Evolutionary conservation across 2,797 vertebrate genomes (phyloP), one percentile per base, ranked within the genome.

Genomic region (Trichosurus vulpecula): DNA sequence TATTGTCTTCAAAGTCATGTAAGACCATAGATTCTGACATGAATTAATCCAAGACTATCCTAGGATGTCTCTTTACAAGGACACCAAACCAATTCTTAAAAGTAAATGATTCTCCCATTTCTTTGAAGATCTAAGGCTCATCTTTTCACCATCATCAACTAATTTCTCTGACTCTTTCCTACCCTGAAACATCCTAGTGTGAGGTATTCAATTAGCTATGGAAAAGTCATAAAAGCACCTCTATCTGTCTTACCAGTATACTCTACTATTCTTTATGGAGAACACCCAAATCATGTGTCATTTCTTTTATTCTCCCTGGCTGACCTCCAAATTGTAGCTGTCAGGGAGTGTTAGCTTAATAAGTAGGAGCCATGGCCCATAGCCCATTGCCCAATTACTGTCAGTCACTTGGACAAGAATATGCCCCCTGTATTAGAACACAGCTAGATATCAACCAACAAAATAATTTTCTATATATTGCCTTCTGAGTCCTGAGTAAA

Each of bases 311-410:
- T 96, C 95, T 96, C 91, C 95, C 97, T 98, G 97, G 96, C 95
- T 98, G 94, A 96, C 95, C 92, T 97, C 97, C 97, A 97, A 95
- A 97, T 35, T 87, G 81, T 93, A 94, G 57, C 97, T 98, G 97
- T 98, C 97, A 98, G 93, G 95, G 92, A 94, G 81, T 91, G 96
- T 98, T 97, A 97, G 92, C 92, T 96, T 95, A 96, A 56, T 96
- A 96, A 98, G 92, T 95, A 89, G 97, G 97, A 98, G 81, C 54
- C 92, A 41, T 97, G 97, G 97, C 97, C 95, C 92, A 91, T 81
- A 74, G 97, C 96, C 97, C 97, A 97, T 93, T 96, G 97, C 96
- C 96, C 97, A 97, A 93, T 97, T 97, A 91, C 96, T 97, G 97
- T 96, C 98, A 97, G 95, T 97, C 95, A 97, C 52, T 54, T 93